A percentile compares a stretch with the other conserved stretches of the same genome.
Evolutionary conservation across 2,797 vertebrate genomes (phyloP).

Genomic region (Sebastes hubbsi): DNA sequence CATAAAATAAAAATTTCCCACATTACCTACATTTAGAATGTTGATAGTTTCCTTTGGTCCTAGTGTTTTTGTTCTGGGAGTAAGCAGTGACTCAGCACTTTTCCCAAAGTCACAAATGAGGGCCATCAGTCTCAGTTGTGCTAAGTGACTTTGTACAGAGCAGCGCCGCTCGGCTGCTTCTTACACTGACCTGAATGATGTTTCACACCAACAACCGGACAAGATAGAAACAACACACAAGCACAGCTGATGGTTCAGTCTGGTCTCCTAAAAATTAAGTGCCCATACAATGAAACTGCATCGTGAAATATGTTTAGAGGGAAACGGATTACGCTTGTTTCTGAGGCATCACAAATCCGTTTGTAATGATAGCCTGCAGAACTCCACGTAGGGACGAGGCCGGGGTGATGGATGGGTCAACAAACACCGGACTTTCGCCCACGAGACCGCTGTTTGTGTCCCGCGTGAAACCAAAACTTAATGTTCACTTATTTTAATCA

Average conservation of each 20-base stretch:
- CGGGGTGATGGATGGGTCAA: no score
- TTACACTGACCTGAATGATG: constrained; percentile 3
- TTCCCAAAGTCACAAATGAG: neutral
- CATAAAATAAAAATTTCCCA: neutral
- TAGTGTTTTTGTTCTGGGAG: neutral
- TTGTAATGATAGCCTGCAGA: no score
- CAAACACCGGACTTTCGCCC: no score
- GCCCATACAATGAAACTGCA: no score
- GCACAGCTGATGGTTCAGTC: neutral
- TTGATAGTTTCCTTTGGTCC: neutral
- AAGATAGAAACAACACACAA: neutral
- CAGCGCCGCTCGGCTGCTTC: neutral
- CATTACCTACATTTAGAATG: neutral
- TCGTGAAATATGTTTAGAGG: no score
- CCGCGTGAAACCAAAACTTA: no score
- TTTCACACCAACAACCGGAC: neutral
- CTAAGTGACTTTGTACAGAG: neutral
- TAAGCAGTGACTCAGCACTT: neutral
- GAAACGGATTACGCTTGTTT: no score
- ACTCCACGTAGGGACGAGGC: no score
- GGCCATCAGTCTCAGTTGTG: neutral
- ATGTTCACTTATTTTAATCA: no score
- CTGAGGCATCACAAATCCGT: no score
- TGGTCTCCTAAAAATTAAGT: no score
- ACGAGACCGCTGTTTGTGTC: no score